Evolutionary conservation across 2,888 invertebrate species (phyloP).

Genomic region (Synanthedon formicaeformis): DNA sequence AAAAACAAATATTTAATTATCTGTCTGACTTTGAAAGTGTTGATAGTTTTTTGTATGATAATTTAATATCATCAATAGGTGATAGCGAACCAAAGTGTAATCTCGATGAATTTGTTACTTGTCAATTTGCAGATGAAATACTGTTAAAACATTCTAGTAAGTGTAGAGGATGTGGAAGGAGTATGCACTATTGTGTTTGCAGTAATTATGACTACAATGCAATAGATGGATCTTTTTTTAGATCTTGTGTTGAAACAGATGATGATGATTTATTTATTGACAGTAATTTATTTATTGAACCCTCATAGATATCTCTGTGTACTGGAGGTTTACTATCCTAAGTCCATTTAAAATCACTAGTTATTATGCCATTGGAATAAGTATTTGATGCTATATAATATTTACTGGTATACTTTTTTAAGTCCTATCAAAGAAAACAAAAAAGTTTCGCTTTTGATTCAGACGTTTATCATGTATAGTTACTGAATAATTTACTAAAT

Average conservation of each 20-base stretch:
- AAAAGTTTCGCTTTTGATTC: too few relatives aligned
- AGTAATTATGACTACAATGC: constrained; percentile 35
- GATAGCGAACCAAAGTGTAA: constrained; percentile 29
- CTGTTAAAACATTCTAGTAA: constrained; percentile 49
- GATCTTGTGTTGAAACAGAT: constrained; percentile 39
- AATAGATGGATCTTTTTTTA: constrained; percentile 46
- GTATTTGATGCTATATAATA: too few relatives aligned
- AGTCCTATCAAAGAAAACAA: too few relatives aligned
- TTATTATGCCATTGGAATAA: too few relatives aligned
- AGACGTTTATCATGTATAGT: too few relatives aligned
- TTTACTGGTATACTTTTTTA: too few relatives aligned
- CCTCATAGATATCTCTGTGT: too few relatives aligned
- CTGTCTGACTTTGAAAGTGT: constrained; percentile 77
- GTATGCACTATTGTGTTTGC: constrained; percentile 48
- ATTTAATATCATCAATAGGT: constrained; percentile 51
- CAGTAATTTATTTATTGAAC: constrained; percentile 48
- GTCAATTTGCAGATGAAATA: constrained; percentile 50
- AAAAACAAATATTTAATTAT: constrained; percentile 83
- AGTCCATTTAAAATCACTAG: too few relatives aligned
- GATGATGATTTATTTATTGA: constrained; percentile 52
- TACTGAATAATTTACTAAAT: too few relatives aligned
- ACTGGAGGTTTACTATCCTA: too few relatives aligned
- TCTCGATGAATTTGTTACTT: constrained; percentile 38
- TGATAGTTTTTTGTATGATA: constrained; percentile 74
- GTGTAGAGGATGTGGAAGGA: constrained; percentile 52